Percentiles rank a stretch among this genome's conserved stretches.
These are phyloP conservation scores for Etheostoma perlongum DNA, from an alignment of 2,797 vertebrate species.

Conservation along the genomic window DNA sequence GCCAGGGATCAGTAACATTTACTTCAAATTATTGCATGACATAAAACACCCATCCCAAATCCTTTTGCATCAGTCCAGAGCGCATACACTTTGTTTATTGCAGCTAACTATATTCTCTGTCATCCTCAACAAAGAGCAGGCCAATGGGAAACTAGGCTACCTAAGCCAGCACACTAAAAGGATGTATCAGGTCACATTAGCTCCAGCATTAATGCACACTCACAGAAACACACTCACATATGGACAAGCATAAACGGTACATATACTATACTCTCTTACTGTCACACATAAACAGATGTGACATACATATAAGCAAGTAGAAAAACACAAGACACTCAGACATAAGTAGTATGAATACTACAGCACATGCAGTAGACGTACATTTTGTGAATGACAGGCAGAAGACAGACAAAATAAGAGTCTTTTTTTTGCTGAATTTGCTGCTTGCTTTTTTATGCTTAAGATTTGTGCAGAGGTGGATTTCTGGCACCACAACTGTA, in stretches of 20 bases:
- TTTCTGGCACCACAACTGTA: not conserved
- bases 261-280: conserved; percentile 7
- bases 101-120: conserved; percentile 24
- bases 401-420: conserved; percentile 8
- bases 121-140: conserved; percentile 39
- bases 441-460: not conserved
- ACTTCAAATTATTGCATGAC: not conserved
- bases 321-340: conserved; percentile 1
- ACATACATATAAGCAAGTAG: not conserved
- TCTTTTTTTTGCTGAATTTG: not conserved
- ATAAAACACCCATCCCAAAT: not conserved
- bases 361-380: not conserved
- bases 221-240: conserved; percentile 27
- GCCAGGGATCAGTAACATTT: not conserved
- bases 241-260: conserved; percentile 4
- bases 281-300: conserved; percentile 17
- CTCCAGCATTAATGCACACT: conserved; percentile 38
- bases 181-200: conserved; percentile 64
- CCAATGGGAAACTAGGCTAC: conserved; percentile 51
- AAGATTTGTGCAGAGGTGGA: not conserved
- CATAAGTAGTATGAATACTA: not conserved
- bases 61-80: not conserved
- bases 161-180: conserved; percentile 38
- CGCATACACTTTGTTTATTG: conserved; percentile 13
- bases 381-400: not conserved